Evolutionary conservation across 37 sponge, comb jelly and placozoan species (phyloP), one percentile per base, ranked within the genome.

Genomic region (Mnemiopsis leidyi): DNA sequence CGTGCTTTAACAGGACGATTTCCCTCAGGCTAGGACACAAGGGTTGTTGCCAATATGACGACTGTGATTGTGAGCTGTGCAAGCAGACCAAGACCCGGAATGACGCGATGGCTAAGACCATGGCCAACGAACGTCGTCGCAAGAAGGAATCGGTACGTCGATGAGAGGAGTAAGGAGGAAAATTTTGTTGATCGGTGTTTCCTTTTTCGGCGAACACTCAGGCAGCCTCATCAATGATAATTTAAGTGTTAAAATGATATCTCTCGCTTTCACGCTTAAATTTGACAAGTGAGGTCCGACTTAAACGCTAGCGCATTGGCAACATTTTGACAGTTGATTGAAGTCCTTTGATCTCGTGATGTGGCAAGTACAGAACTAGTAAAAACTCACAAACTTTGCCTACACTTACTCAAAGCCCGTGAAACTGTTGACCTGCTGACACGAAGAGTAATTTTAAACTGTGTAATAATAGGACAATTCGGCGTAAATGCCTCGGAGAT

Each of bases 21-120:
- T n/a, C 38, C 82, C 29, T 39, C 61, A 85, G 90, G 39, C 21
- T 85, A 37, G 90, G 90, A 0, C 90, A 85, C 90, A 85, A 85
- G 48, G 90, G 90, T n/a, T 40, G 90, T 39, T 85, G 90, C 39
- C 24, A 13, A 25, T 85, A 85, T 25, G 90, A 85, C 1, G 61
- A 85, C 38, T 85, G 90, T 39, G 90, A 85, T 18, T 85, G 90
- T 39, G 90, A 85, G 48, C 90, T 85, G 90, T 85, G 90, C 90
- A 85, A 40, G 30, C 90, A 85, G 61, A 85, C 90, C 90, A 85
- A 40, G 23, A 85, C 90, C 20, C 38, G 90, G 90, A 85, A 85
- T 21, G 90, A 85, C 24, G 90, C 90, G 30, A 85, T 85, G 90
- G 90, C 90, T 25, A 85, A 40, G 90, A 85, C 90, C 61, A 85